A percentile compares a stretch with the other conserved stretches of the same genome.
Conservation (phyloP, 2,888 invertebrate species). For the Rhyacophila evoluta region DNA sequence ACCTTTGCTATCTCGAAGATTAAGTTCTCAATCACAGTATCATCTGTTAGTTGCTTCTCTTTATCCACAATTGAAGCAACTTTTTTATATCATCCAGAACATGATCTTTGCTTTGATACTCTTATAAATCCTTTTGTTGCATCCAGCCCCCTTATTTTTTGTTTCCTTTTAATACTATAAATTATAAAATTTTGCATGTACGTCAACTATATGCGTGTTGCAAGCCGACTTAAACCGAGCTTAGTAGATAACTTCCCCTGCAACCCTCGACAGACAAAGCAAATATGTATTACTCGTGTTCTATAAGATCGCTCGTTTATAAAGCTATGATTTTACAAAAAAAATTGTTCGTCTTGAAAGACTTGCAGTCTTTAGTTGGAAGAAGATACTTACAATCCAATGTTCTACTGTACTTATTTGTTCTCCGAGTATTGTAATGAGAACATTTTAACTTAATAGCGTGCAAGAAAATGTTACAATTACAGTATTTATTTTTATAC, state of each 20-base stretch:
- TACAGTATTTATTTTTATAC: slow-evolving; percentile 5
- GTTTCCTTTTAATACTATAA: slow-evolving; percentile 54
- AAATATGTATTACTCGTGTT: too few relatives aligned
- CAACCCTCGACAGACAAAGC: too few relatives aligned
- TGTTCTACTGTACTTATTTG: background rate
- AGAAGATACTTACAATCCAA: too few relatives aligned
- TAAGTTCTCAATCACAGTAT: slow-evolving; percentile 48
- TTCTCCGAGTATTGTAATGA: background rate
- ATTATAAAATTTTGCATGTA: too few relatives aligned
- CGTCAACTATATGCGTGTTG: too few relatives aligned
- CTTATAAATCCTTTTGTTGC: slow-evolving; percentile 53
- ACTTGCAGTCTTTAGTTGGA: too few relatives aligned
- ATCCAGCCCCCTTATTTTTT: slow-evolving; percentile 49
- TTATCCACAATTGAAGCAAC: slow-evolving; percentile 53
- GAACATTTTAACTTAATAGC: background rate
- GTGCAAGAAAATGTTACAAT: background rate
- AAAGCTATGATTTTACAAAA: background rate
- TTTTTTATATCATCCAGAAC: slow-evolving; percentile 53
- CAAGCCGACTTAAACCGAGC: too few relatives aligned
- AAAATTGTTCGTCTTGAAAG: background rate
- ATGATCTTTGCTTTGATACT: slow-evolving; percentile 51
- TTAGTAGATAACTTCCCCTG: too few relatives aligned
- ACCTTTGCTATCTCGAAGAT: slow-evolving; percentile 55
- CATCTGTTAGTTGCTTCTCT: slow-evolving; percentile 53
- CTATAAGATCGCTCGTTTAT: background rate